These are phyloP conservation scores for Chrysochloris asiatica DNA, from an alignment of 2,113 vertebrate genomes.

Conservation along the genomic window DNA sequence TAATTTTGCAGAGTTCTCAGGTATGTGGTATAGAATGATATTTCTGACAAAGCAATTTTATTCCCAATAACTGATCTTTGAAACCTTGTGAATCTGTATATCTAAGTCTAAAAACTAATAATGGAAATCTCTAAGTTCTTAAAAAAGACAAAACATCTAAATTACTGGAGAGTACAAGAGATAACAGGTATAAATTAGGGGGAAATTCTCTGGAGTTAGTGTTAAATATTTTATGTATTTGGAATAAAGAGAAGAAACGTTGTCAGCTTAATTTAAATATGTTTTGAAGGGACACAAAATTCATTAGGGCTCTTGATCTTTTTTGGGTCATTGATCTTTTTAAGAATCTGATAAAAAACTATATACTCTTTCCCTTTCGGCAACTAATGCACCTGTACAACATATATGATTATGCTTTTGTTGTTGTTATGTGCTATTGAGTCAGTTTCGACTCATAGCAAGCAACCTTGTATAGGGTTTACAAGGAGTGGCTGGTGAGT, in stretches of 20 bases:
- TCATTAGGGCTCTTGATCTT: background rate
- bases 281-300: constrained; percentile 28
- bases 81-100: background rate
- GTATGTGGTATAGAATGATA: background rate
- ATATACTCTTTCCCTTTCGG: background rate
- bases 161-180: constrained; percentile 29
- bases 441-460: too few relatives aligned
- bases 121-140: constrained; percentile 40
- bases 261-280: constrained; percentile 21
- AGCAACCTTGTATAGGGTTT: too few relatives aligned
- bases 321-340: background rate
- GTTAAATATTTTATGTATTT: constrained; percentile 40
- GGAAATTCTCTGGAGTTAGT: constrained; percentile 13
- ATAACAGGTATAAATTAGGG: background rate
- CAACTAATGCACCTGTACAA: background rate
- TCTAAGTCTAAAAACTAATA: background rate
- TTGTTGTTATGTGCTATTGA: too few relatives aligned
- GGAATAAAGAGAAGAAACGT: background rate
- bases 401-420: background rate
- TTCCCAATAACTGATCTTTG: background rate
- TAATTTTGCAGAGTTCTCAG: background rate
- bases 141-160: constrained; percentile 38
- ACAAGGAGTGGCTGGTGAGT: too few relatives aligned
- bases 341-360: constrained; percentile 30
- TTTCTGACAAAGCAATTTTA: constrained; percentile 7